Evolutionary conservation across 2,797 vertebrate species (phyloP), one percentile per base, ranked within the genome.

Genomic region (Malurus splendens): DNA sequence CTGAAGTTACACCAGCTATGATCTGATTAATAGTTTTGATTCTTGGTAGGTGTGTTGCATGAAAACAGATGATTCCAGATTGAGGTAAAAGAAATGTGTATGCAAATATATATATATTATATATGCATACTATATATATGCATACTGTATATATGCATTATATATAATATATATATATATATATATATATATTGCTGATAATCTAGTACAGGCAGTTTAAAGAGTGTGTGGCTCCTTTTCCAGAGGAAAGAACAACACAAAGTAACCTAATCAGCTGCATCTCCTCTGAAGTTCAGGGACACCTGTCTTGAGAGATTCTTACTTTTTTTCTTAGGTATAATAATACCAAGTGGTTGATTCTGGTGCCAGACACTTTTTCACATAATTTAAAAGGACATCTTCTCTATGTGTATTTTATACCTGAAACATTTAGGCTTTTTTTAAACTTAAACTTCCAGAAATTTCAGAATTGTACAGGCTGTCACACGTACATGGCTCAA

Each of bases 351-450:
- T 56, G 89, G 85, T 90, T 12, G 2, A 90, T 95, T 89, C 84
- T 95, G 93, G 93, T 96, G 95, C 94, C 91, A 95, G 93, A 94
- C 93, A 92, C 92, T 95, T 94, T 86, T 88, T 93, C 74, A 86
- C 25, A 18, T 90, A 48, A 92, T 56, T 92, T 84, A 84, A 83
- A 82, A 92, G 76, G 74, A 82, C 54, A 48, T 91, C 93, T 92
- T 96, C 86, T 96, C 94, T 75, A 64, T 80, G 60, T 74, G 85
- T 89, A 61, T 96, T 96, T 96, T 96, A 74, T 96, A 96, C 65
- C 75, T 81, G 42, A 70, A 90, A 86, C 64, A 76, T 82, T 44
- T 90, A 87, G 72, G 72, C 67, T 93, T 95, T 95, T 95, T 96
- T 93, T 75, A 82, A 94, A 84, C 81, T 70, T 68, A 47, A 83